Conservation (phyloP, 2,888 invertebrate genomes). For the Agriopis aurantiaria region DNA sequence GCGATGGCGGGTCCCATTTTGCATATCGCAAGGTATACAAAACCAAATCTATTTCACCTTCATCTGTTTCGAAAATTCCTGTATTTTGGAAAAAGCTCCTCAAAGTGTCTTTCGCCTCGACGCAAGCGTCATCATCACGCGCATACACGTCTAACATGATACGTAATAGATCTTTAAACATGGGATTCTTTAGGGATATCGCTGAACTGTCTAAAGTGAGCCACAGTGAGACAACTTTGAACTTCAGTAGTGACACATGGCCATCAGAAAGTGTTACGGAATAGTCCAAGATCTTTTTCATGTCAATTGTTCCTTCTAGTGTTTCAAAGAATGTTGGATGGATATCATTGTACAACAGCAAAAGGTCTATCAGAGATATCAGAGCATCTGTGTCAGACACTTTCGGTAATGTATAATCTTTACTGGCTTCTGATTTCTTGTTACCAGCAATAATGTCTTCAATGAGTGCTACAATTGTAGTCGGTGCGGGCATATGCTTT, state of each 20-base stretch:
- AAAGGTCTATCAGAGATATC: slow-evolving; percentile 70
- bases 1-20: slow-evolving; percentile 64
- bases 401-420: slow-evolving; percentile 66
- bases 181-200: slow-evolving; percentile 80
- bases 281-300: slow-evolving; percentile 74
- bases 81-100: slow-evolving; percentile 87
- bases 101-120: slow-evolving; percentile 85
- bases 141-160: slow-evolving; percentile 86
- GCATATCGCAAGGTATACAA: slow-evolving; percentile 81
- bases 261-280: slow-evolving; percentile 63
- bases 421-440: slow-evolving; percentile 31
- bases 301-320: slow-evolving; percentile 76
- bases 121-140: slow-evolving; percentile 70
- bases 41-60: slow-evolving; percentile 89
- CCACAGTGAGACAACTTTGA: slow-evolving; percentile 80
- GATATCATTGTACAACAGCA: slow-evolving; percentile 75
- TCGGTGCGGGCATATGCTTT: slow-evolving; percentile 76
- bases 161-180: slow-evolving; percentile 84
- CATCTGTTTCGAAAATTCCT: slow-evolving; percentile 88
- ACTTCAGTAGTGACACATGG: slow-evolving; percentile 70
- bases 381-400: slow-evolving; percentile 67
- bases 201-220: slow-evolving; percentile 79
- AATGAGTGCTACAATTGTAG: slow-evolving; percentile 67
- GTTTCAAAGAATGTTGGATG: slow-evolving; percentile 78
- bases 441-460: slow-evolving; percentile 61